phyloP scores from a whole-genome alignment of 2,113 vertebrate species.

The Takifugu flavidus region DNA sequence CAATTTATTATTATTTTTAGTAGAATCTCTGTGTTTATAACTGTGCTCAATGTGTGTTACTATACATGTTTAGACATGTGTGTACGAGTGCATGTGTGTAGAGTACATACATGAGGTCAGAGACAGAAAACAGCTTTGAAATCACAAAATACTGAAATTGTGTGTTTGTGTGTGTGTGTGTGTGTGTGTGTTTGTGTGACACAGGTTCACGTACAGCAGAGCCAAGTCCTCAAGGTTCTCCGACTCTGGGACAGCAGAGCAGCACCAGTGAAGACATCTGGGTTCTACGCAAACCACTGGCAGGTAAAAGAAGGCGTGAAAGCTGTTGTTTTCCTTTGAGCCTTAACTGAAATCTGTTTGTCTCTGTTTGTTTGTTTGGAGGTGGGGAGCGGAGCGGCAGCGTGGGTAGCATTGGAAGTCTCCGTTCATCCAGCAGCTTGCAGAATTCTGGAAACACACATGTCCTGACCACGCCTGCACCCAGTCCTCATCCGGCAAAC shows the following conservation, averaged over 20 bases:
- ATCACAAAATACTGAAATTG: background rate
- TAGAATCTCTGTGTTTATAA: no score
- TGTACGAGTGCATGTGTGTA: background rate
- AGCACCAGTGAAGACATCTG: conserved; percentile 87
- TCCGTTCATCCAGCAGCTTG: conserved; percentile 82
- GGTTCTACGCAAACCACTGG: conserved; percentile 92
- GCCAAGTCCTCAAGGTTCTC: conserved; percentile 85
- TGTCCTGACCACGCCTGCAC: conserved; percentile 68
- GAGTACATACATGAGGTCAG: background rate
- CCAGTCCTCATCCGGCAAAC: conserved; percentile 60
- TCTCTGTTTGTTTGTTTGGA: conserved; percentile 42
- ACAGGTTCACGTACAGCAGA: conserved; percentile 85
- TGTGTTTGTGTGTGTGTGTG: conserved; percentile 13
- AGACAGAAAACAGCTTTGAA: background rate
- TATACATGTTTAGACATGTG: background rate
- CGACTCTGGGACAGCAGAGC: conserved; percentile 74
- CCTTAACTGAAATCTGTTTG: background rate
- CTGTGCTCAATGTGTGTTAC: no score
- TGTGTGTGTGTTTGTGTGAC: conserved; percentile 36
- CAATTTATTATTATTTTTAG: no score
- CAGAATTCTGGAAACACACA: conserved; percentile 79
- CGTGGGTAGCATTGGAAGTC: conserved; percentile 81
- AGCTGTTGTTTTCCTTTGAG: background rate
- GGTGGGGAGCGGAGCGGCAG: conserved; percentile 87
- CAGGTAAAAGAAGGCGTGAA: conserved; percentile 75